Evolutionary conservation across 2,797 vertebrate genomes (phyloP), one percentile per base, ranked within the genome.

Genomic region (Etheostoma perlongum): DNA sequence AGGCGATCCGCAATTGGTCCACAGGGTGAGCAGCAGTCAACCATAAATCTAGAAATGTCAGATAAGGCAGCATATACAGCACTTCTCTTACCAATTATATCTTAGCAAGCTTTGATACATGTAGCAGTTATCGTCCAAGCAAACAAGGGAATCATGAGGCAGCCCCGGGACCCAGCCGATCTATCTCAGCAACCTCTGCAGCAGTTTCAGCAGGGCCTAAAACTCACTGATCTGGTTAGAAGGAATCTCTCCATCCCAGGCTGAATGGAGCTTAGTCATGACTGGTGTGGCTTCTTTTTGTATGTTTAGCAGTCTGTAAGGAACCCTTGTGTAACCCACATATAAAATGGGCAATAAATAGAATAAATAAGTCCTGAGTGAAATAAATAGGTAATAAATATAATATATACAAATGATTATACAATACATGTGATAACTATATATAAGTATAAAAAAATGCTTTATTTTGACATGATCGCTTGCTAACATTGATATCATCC

Each of bases 31-130:
- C 40, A 4, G 82, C 80, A 87, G 85, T 86, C 82, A 81, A 79
- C 78, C 78, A 86, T 89, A 80, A 87, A 88, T 90, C 84, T 76
- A 72, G 49, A 88, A 82, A 85, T 78, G 89, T 88, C 81, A 84
- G 61, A 85, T 83, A 76, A 79, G 15, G 51, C 71, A 11, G 73
- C 70, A 48, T 64, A 30, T 59, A 70, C 69, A 55, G 72, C 67
- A 62, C 70, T 82, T 72, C 72, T 84, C 72, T 58, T n/a, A 77
- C 78, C 85, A 87, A 88, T 87, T 88, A 85, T 54, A 27, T 81
- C 52, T 70, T 62, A 11, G 70, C 59, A 44, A 71, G 68, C 58
- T 66, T 62, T 72, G 78, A 79, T 79, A 48, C 72, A 78, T 84
- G 64, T 67, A 53, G 71, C 40, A 49, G 65, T 84, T 76, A 62